These are phyloP conservation scores for Drosophila acutilabella DNA, from an alignment of 2,888 invertebrate genomes.

Conservation along the genomic window DNA sequence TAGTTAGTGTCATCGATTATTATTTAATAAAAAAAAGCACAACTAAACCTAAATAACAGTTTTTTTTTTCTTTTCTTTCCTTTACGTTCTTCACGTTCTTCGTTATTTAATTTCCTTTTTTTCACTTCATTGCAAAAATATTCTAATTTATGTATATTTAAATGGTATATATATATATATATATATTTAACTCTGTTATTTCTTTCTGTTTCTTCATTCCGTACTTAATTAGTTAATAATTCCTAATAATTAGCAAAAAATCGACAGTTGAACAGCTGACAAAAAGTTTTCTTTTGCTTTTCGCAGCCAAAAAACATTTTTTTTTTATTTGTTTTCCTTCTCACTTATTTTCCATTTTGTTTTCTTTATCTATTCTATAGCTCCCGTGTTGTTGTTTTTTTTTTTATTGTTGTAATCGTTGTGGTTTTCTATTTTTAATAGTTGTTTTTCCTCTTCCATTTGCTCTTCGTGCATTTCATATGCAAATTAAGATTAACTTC, in stretches of 20 bases:
- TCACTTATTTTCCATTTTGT: conserved; percentile 11
- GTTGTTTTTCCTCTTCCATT: conserved; percentile 16
- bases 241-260: conserved; percentile 76
- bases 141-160: conserved; percentile 12
- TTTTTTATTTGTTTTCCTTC: conserved; percentile 16
- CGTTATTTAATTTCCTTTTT: conserved; percentile 7
- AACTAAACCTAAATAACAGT: conserved; percentile 76
- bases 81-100: not conserved
- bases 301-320: conserved; percentile 43
- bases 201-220: conserved; percentile 19
- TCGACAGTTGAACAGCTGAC: conserved; percentile 83
- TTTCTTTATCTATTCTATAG: conserved; percentile 24
- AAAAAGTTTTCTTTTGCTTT: conserved; percentile 23
- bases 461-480: conserved; percentile 64
- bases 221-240: conserved; percentile 7
- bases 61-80: conserved; percentile 21
- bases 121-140: conserved; percentile 36
- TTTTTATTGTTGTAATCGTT: conserved; percentile 5
- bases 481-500: conserved; percentile 37
- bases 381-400: conserved; percentile 5
- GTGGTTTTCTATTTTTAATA: conserved; percentile 25
- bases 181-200: conserved; percentile 23
- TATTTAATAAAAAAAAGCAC: conserved; percentile 24
- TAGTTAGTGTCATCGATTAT: conserved; percentile 35
- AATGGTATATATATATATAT: conserved; percentile 7